Percentiles rank a stretch among this genome's conserved stretches.
Conservation (phyloP, 2,888 invertebrate species). For the Chalcis sispes region DNA sequence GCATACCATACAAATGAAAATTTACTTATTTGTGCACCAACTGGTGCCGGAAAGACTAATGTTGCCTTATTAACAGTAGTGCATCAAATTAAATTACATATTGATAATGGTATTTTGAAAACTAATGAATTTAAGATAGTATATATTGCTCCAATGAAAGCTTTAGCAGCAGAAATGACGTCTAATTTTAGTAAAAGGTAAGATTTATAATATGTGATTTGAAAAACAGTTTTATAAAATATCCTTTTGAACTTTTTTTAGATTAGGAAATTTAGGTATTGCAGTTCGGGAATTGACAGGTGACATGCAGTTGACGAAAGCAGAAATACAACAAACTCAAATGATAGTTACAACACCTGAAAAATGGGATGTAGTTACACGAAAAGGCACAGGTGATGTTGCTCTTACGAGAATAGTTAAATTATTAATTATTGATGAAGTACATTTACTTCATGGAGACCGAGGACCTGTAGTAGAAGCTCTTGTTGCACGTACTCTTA, state of each 20-base stretch:
- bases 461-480: conserved; percentile 98
- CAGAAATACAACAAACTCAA: conserved; percentile 96
- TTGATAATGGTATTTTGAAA: conserved; percentile 88
- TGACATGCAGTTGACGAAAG: conserved; percentile 97
- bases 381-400: conserved; percentile 94
- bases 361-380: conserved; percentile 99
- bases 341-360: conserved; percentile 99
- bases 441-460: conserved; percentile 97
- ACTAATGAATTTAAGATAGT: conserved; percentile 98
- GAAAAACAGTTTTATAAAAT: conserved; percentile 1
- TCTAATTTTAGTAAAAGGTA: conserved; percentile 87
- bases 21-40: conserved; percentile 97
- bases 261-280: conserved; percentile 87
- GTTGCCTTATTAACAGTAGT: conserved; percentile 95
- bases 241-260: conserved; percentile 61
- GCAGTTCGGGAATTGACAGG: conserved; percentile 95
- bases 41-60: conserved; percentile 99
- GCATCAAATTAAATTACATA: conserved; percentile 91
- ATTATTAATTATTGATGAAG: conserved; percentile 96
- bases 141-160: conserved; percentile 99
- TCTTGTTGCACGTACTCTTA: conserved; percentile 94
- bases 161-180: conserved; percentile 98
- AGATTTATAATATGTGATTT: conserved; percentile 3
- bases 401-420: conserved; percentile 93
- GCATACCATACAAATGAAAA: conserved; percentile 98